These are phyloP conservation scores for Antedon mediterranea DNA, from an alignment of 53 echinoderm and acorn worm genomes.

Conservation along the genomic window DNA sequence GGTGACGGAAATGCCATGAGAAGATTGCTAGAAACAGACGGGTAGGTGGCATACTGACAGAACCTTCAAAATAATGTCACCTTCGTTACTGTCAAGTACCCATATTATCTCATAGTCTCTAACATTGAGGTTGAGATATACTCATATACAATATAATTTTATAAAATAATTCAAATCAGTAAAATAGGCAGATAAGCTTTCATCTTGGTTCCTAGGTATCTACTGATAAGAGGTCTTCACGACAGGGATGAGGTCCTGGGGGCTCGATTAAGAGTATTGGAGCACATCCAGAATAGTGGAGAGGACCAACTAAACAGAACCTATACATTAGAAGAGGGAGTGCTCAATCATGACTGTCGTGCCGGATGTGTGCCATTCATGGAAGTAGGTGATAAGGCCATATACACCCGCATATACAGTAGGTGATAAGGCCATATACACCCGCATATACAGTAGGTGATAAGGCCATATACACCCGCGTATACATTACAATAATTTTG, in stretches of 20 bases:
- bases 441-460: too few species aligned
- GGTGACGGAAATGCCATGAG: background rate
- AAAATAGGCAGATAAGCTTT: too few species aligned
- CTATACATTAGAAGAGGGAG: background rate
- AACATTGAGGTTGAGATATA: too few species aligned
- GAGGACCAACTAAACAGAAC: background rate
- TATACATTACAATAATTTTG: too few species aligned
- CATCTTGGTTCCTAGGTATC: background rate
- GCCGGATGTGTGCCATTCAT: background rate
- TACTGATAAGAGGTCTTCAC: background rate
- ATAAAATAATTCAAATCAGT: too few species aligned
- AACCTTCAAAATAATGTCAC: too few species aligned
- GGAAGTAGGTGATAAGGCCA: background rate
- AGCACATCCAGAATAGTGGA: background rate
- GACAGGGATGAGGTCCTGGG: background rate
- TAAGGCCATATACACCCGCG: too few species aligned
- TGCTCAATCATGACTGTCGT: background rate
- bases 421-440: too few species aligned
- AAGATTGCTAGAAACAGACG: background rate
- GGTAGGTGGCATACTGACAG: background rate
- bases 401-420: too few species aligned
- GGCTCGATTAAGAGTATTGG: background rate
- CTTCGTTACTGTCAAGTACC: too few species aligned
- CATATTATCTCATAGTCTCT: too few species aligned
- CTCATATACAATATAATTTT: too few species aligned